Percentiles rank a stretch among this genome's conserved stretches.
These are phyloP conservation scores for Microchirus variegatus DNA, from an alignment of 2,797 vertebrate species.

Conservation along the genomic window DNA sequence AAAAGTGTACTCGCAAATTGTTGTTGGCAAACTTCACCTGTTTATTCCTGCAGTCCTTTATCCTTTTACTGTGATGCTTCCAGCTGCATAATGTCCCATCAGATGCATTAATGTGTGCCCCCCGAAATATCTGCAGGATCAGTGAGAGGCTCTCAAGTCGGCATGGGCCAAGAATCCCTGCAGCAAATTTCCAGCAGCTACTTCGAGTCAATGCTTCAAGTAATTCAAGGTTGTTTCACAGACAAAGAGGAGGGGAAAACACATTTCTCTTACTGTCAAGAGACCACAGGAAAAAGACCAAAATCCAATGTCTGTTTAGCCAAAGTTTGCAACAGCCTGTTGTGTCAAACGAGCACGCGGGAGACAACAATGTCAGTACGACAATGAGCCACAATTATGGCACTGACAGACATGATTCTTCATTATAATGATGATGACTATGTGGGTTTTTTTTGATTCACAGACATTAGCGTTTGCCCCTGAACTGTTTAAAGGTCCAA, in stretches of 20 bases:
- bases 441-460: slow-evolving; percentile 1
- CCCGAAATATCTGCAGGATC: slow-evolving; percentile 27
- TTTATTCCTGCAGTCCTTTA: slow-evolving; percentile 12
- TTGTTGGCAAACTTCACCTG: slow-evolving; percentile 17
- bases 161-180: slow-evolving; percentile 20
- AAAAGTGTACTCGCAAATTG: neutral
- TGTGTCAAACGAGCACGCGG: neutral
- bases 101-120: slow-evolving; percentile 32
- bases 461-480: neutral
- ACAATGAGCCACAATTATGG: neutral
- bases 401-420: neutral
- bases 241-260: neutral
- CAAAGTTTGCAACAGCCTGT: neutral
- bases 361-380: neutral
- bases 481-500: neutral
- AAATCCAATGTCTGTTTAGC: slow-evolving; percentile 1
- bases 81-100: slow-evolving; percentile 36
- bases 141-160: slow-evolving; percentile 35
- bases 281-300: neutral
- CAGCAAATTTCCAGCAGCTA: slow-evolving; percentile 33
- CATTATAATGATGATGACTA: neutral
- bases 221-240: slow-evolving; percentile 11
- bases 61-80: slow-evolving; percentile 28
- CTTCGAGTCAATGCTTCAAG: slow-evolving; percentile 18
- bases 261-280: neutral